Evolutionary conservation across 23 tunicate species (phyloP).

Genomic region (Ciona savignyi): DNA sequence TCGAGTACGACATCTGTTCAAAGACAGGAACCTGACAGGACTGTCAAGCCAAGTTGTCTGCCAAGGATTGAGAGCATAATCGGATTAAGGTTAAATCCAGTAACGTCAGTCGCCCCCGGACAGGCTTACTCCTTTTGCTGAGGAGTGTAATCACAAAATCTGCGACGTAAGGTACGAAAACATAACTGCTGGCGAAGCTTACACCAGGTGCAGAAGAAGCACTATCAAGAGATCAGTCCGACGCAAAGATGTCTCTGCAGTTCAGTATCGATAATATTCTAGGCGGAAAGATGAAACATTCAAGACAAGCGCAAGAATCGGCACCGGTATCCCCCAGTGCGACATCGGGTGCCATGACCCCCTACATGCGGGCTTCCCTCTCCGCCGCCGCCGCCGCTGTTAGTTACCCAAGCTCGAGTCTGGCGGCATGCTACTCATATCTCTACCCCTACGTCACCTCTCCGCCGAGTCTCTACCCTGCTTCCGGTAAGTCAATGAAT

Average conservation of each 20-base stretch:
- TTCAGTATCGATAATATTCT: constrained; percentile 91
- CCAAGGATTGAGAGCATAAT: constrained; percentile 7
- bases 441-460: constrained; percentile 74
- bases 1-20: constrained; percentile 13
- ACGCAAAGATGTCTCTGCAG: constrained; percentile 75
- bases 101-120: constrained; percentile 18
- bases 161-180: neutral
- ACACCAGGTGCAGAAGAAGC: neutral
- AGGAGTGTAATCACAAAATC: neutral
- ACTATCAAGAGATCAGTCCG: neutral
- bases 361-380: constrained; percentile 73
- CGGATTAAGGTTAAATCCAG: constrained; percentile 1
- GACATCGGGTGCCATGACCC: constrained; percentile 42
- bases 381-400: constrained; percentile 80
- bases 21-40: constrained; percentile 3
- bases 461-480: constrained; percentile 28
- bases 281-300: constrained; percentile 37
- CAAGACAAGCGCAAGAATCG: constrained; percentile 10
- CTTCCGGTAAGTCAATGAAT: constrained; percentile 36
- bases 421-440: constrained; percentile 65
- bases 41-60: constrained; percentile 1
- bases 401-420: constrained; percentile 41
- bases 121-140: constrained; percentile 1
- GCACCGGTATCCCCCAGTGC: constrained; percentile 15
- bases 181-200: neutral